Base-by-base conservation (phyloP, 1,140 invertebrate species). In the Drosophila pseudoobscura region DNA sequence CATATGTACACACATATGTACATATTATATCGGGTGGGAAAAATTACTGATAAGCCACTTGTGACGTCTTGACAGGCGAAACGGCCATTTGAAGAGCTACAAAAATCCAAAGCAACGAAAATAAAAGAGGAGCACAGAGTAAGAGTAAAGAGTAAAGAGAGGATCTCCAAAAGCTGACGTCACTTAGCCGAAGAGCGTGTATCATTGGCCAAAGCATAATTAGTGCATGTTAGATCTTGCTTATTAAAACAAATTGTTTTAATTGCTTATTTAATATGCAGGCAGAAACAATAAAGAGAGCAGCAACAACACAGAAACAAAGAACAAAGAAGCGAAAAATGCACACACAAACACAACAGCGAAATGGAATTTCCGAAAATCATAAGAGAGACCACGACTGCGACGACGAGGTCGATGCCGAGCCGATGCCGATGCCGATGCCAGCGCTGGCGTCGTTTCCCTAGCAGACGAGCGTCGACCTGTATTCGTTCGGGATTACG, bases 331-430 rank as follows among this genome's bases (percentile, higher is more conserved):
- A 39, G 35, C 11, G 35, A 39, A 39, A 39, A 39, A 39, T 39
- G 35, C 35, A 39, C 35, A 39, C 35, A 39, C 31, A 35, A 35
- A 11, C 71, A 75, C 59, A 70, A 51, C 65, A 39, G 35, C 35
- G 13, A 87, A 87, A 66, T 82, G 82, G 82, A 75, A 85, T 85
- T 85, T 85, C 83, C 82, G 82, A 87, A 85, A 82, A 85, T 85
- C 82, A 82, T 85, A 80, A 85, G 76, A 64, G 55, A 49, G 46
- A 58, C 24, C 43, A 47, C 59, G 58, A 75, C 49, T 50, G 46
- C 50, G 49, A 52, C 47, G 24, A 24, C 3, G 13, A 54, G 59
- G 53, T 20, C 35, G 54, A 29, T 51, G 78, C 41, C 47, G 69
- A 55, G 78, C 41, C 47, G 69, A 55, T 53, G 78, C 45, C 47